Conservation (phyloP, 1,140 invertebrate species). For the Drosophila ohnishii region DNA sequence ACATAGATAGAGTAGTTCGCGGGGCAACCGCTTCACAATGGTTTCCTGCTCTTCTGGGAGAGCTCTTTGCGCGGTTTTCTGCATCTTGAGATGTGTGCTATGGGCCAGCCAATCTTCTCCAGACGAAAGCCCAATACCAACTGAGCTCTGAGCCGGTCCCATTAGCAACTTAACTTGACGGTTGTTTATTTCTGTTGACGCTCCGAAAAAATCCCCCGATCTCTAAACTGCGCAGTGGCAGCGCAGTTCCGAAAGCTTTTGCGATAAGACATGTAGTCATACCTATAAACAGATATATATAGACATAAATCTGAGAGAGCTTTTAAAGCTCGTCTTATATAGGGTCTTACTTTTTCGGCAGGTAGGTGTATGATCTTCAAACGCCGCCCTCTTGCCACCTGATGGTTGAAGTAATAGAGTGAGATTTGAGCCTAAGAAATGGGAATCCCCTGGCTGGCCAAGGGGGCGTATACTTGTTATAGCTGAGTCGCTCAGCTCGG, state of each 20-base stretch:
- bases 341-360: conserved; percentile 7
- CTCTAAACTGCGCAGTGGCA: conserved; percentile 31
- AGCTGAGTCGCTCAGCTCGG: background rate
- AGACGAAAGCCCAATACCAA: conserved; percentile 47
- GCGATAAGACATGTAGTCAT: conserved; percentile 13
- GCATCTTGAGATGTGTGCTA: conserved; percentile 8
- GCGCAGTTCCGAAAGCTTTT: conserved; percentile 18
- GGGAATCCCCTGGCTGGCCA: conserved; percentile 27
- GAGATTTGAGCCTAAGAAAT: conserved; percentile 1
- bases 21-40: conserved; percentile 17
- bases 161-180: conserved; percentile 39
- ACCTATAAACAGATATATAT: conserved; percentile 20
- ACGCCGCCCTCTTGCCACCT: conserved; percentile 23
- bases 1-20: conserved; percentile 44
- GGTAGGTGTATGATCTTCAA: conserved; percentile 14
- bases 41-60: conserved; percentile 17
- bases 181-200: conserved; percentile 32
- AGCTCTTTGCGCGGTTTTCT: conserved; percentile 6
- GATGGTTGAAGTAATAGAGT: background rate
- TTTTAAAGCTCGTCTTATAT: conserved; percentile 25
- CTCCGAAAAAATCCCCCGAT: conserved; percentile 34
- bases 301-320: background rate
- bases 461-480: conserved; percentile 32
- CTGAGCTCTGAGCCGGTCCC: conserved; percentile 38
- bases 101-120: conserved; percentile 19